phyloP scores from a whole-genome alignment of 1,140 invertebrate genomes.

The Telenomus remus region DNA sequence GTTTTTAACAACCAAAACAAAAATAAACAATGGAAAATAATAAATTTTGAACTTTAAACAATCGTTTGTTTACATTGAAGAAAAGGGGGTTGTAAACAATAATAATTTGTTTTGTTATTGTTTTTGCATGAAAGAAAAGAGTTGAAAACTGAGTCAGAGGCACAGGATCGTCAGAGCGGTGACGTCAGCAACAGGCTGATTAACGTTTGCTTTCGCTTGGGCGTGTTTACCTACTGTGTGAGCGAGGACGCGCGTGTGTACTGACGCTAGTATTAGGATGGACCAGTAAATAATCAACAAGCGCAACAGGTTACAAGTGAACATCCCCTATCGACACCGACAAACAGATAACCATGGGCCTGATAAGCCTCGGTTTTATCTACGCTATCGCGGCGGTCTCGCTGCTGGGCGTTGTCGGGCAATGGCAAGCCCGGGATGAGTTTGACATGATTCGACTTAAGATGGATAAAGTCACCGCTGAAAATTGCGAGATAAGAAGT shows the following conservation, averaged over 20 bases:
- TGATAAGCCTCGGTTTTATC: conserved; percentile 9
- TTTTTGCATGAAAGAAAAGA: too few relatives aligned
- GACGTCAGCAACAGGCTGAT: conserved; percentile 43
- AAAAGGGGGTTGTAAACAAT: too few relatives aligned
- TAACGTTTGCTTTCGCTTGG: conserved; percentile 52
- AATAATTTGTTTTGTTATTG: too few relatives aligned
- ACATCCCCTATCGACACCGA: too few relatives aligned
- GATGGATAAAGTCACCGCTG: conserved; percentile 86
- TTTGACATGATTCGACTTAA: conserved; percentile 90
- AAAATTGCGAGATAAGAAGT: conserved; percentile 93
- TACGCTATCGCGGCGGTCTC: conserved; percentile 64
- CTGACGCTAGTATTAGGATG: conserved; percentile 4
- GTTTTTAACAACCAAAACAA: too few relatives aligned
- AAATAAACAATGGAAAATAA: too few relatives aligned
- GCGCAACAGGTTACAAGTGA: conserved; percentile 1
- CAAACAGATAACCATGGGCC: background rate
- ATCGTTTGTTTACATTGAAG: too few relatives aligned
- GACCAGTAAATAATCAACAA: conserved; percentile 6
- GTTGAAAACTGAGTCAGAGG: too few relatives aligned
- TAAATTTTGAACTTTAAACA: too few relatives aligned
- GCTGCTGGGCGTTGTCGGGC: conserved; percentile 82
- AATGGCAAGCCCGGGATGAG: conserved; percentile 90
- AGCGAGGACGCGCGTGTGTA: conserved; percentile 28
- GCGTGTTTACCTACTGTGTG: conserved; percentile 39
- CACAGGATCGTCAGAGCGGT: conserved; percentile 26